Evolutionary conservation across 2,113 vertebrate genomes (phyloP).

Genomic region (Mesoclemmys tuberculata): DNA sequence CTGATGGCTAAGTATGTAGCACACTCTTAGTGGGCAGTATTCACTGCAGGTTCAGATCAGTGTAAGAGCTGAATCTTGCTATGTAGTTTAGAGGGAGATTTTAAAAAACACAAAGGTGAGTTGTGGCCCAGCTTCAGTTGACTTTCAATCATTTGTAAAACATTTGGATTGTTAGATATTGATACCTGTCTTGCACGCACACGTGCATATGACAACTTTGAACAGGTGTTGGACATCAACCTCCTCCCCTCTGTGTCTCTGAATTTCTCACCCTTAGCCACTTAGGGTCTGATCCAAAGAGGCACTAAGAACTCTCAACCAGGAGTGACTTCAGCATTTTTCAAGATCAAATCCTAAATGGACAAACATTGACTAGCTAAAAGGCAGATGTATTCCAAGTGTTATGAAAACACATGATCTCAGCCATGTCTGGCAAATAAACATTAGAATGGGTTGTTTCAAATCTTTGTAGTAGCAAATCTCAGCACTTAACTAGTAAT

Average conservation of each 20-base stretch:
- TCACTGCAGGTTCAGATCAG: accelerated
- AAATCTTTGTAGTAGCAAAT: constrained; percentile 70
- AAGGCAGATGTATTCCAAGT: not conserved
- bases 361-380: not conserved
- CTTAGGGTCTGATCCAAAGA: accelerated
- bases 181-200: constrained; percentile 16
- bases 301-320: accelerated
- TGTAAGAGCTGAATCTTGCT: not conserved
- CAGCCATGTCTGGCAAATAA: constrained; percentile 48
- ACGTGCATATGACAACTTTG: not conserved
- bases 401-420: not conserved
- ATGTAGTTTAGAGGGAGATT: not conserved
- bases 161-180: constrained; percentile 63
- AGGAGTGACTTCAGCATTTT: not conserved
- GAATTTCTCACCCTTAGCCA: not conserved
- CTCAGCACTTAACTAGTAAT: constrained; percentile 77
- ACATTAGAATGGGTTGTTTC: constrained; percentile 64
- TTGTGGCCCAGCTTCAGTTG: not conserved
- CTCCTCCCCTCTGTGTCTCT: not conserved
- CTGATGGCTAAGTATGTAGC: accelerated
- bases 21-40: accelerated
- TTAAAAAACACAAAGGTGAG: not conserved
- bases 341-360: not conserved
- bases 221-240: constrained; percentile 44
- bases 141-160: constrained; percentile 25